Conservation (phyloP, 2,888 invertebrate genomes). For the Tachina lurida region DNA sequence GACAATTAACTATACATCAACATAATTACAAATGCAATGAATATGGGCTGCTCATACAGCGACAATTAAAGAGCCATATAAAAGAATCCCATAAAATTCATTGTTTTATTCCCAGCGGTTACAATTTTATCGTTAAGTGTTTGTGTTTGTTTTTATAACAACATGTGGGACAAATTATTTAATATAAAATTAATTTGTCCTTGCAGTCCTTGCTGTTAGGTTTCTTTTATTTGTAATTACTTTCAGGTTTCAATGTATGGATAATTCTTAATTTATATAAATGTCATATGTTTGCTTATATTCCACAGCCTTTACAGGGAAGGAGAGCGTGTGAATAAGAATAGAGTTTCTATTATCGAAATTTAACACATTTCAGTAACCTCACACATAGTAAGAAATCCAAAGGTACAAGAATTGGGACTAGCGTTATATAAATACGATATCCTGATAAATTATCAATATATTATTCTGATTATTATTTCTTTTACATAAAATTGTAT, state of each 20-base stretch:
- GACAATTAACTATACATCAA: background rate
- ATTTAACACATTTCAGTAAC: too few species aligned
- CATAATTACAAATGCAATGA: background rate
- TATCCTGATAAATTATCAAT: too few species aligned
- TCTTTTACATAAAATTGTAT: too few species aligned
- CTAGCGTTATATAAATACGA: too few species aligned
- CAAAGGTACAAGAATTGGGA: too few species aligned
- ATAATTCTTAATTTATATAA: background rate
- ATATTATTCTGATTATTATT: too few species aligned
- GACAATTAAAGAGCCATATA: background rate
- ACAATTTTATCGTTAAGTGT: slow-evolving; percentile 19
- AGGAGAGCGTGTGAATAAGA: background rate
- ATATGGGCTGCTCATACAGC: background rate
- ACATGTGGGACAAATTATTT: slow-evolving; percentile 30
- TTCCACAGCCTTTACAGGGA: background rate
- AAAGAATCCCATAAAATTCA: slow-evolving; percentile 4
- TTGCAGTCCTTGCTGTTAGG: background rate
- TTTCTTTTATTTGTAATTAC: background rate
- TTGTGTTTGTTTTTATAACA: slow-evolving; percentile 6
- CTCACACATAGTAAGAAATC: too few species aligned
- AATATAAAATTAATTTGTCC: slow-evolving; percentile 10
- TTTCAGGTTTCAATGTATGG: background rate
- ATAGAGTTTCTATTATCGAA: too few species aligned
- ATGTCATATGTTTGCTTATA: background rate
- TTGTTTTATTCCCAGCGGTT: slow-evolving; percentile 4